Evolutionary conservation across 2,888 invertebrate species (phyloP).

Genomic region (Pollenia labialis): DNA sequence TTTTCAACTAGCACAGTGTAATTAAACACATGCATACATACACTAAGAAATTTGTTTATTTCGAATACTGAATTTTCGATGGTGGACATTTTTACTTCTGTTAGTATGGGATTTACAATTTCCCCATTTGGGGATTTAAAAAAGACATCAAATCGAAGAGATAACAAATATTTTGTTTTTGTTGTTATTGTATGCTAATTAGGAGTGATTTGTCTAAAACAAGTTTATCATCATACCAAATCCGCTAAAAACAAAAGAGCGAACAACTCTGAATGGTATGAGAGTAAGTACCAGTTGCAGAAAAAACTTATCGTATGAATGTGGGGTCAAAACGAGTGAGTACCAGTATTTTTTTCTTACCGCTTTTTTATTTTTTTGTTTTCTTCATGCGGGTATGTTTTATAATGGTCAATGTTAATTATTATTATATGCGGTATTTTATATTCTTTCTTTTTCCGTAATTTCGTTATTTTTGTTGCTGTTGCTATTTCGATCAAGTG

Average conservation of each 20-base stretch:
- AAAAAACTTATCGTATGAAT: background rate
- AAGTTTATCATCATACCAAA: slow-evolving; percentile 9
- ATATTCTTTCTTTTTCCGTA: slow-evolving; percentile 67
- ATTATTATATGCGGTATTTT: slow-evolving; percentile 49
- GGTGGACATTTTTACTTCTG: no score
- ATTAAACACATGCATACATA: no score
- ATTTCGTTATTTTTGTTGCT: slow-evolving; percentile 8
- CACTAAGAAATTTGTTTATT: no score
- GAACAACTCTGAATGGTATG: slow-evolving; percentile 1
- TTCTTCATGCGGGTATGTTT: background rate
- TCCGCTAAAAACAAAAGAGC: background rate
- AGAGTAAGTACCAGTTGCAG: background rate
- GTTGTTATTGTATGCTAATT: slow-evolving; percentile 48
- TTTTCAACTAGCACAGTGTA: no score
- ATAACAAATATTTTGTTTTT: background rate
- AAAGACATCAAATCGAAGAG: background rate
- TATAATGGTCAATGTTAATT: slow-evolving; percentile 72
- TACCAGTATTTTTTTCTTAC: slow-evolving; percentile 14
- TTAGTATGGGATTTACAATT: background rate
- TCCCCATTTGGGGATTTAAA: slow-evolving; percentile 11
- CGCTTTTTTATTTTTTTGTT: slow-evolving; percentile 3
- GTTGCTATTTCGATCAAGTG: background rate
- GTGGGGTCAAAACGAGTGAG: slow-evolving; percentile 1
- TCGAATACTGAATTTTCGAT: no score
- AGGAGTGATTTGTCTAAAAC: slow-evolving; percentile 31